These are phyloP conservation scores for Eptesicus fuscus DNA, from an alignment of 2,113 vertebrate genomes.

Conservation along the genomic window DNA sequence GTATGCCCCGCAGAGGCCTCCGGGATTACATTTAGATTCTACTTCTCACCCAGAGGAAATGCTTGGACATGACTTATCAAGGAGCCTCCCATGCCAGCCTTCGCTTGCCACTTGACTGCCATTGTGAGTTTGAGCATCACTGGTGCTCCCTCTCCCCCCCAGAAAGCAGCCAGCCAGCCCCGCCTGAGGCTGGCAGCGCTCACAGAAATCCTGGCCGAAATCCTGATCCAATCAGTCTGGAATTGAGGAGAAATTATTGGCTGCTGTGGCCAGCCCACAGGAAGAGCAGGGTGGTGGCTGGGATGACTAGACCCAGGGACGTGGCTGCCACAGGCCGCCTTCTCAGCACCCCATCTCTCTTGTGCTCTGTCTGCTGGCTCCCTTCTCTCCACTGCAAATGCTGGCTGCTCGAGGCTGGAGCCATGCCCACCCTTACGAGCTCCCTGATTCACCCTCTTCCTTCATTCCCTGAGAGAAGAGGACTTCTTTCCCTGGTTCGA, in stretches of 20 bases:
- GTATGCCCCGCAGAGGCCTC: not conserved
- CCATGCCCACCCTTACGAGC: not conserved
- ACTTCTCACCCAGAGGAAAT: not conserved
- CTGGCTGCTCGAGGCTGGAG: not conserved
- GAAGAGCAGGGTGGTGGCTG: not conserved
- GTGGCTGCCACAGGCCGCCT: not conserved
- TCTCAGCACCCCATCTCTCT: not conserved
- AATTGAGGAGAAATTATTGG: not conserved
- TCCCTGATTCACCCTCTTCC: not conserved
- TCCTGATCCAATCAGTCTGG: not conserved
- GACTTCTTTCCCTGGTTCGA: not conserved
- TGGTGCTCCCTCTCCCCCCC: not conserved
- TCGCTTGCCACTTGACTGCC: not conserved
- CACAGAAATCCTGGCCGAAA: not conserved
- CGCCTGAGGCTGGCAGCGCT: not conserved
- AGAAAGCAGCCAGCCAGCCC: not conserved
- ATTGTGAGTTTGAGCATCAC: not conserved
- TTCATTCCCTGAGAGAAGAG: not conserved
- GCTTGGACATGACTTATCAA: not conserved
- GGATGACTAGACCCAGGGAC: not conserved
- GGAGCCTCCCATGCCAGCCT: not conserved
- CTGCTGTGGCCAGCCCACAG: not conserved
- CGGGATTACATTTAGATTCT: not conserved
- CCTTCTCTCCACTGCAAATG: not conserved
- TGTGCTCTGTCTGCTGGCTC: not conserved